These are phyloP conservation scores for Philopotamus ludificatus DNA, from an alignment of 1,140 invertebrate species.

Conservation along the genomic window DNA sequence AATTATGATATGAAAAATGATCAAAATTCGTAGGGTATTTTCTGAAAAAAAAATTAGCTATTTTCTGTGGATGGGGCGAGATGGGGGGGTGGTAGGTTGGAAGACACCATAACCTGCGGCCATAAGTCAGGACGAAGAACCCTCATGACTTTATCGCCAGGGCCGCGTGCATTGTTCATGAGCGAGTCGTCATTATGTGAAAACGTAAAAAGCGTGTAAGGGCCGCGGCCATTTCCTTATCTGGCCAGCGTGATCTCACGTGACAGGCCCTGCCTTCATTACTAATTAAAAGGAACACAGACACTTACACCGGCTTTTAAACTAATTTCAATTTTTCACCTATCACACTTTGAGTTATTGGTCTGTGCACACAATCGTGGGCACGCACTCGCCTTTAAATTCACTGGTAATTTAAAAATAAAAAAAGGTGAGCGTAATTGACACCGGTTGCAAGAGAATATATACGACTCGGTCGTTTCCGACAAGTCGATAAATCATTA, in stretches of 20 bases:
- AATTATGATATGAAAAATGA: too few relatives aligned
- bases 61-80: background rate
- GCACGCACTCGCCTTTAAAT: background rate
- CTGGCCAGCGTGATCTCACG: slow-evolving; percentile 36
- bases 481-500: background rate
- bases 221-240: slow-evolving; percentile 34
- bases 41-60: background rate
- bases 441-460: too few relatives aligned
- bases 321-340: slow-evolving; percentile 42
- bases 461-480: too few relatives aligned
- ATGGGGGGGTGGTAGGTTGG: too few relatives aligned
- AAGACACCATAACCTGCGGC: background rate
- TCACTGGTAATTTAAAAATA: background rate
- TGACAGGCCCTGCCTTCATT: slow-evolving; percentile 34
- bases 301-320: slow-evolving; percentile 39
- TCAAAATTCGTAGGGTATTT: too few relatives aligned
- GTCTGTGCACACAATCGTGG: background rate
- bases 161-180: slow-evolving; percentile 36
- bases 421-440: too few relatives aligned
- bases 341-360: slow-evolving; percentile 15
- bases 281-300: slow-evolving; percentile 40
- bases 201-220: slow-evolving; percentile 41
- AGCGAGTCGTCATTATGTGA: slow-evolving; percentile 35
- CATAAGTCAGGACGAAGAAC: background rate
- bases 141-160: background rate